phyloP scores from a whole-genome alignment of 2,888 invertebrate genomes.

The Steinernema scapterisci region DNA sequence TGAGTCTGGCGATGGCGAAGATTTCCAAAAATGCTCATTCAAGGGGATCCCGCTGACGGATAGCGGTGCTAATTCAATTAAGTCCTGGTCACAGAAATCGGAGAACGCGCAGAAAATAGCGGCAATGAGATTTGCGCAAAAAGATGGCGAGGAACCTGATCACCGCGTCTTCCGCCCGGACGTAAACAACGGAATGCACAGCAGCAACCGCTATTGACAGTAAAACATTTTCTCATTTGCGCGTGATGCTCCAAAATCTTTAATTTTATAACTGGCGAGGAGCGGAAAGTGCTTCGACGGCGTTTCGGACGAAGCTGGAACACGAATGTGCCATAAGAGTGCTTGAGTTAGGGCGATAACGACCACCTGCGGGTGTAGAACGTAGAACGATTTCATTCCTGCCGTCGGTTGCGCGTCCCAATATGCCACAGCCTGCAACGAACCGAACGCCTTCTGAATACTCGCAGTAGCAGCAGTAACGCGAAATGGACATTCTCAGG shows the following conservation, averaged over 20 bases:
- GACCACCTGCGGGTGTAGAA: slow-evolving; percentile 14
- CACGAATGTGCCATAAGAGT: too few relatives aligned
- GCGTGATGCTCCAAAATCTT: background rate
- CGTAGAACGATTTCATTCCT: background rate
- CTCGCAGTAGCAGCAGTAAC: too few relatives aligned
- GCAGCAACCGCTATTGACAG: slow-evolving; percentile 1
- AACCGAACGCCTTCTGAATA: too few relatives aligned
- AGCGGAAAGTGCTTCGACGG: too few relatives aligned
- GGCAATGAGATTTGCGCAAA: background rate
- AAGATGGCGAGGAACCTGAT: background rate
- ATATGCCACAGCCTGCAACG: too few relatives aligned
- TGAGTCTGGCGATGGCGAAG: background rate
- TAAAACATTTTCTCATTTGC: background rate
- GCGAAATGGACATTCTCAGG: slow-evolving; percentile 6
- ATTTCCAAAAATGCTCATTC: background rate
- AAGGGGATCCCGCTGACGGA: background rate
- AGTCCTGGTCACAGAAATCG: background rate
- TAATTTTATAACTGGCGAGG: too few relatives aligned
- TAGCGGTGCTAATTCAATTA: background rate
- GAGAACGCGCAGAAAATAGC: background rate
- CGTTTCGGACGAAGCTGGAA: too few relatives aligned
- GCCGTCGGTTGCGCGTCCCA: too few relatives aligned
- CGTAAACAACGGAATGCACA: slow-evolving; percentile 21
- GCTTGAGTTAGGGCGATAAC: background rate
- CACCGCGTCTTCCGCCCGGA: too few relatives aligned